phyloP scores from a whole-genome alignment of 2,113 vertebrate genomes.

The Motacilla tschutschensis region DNA sequence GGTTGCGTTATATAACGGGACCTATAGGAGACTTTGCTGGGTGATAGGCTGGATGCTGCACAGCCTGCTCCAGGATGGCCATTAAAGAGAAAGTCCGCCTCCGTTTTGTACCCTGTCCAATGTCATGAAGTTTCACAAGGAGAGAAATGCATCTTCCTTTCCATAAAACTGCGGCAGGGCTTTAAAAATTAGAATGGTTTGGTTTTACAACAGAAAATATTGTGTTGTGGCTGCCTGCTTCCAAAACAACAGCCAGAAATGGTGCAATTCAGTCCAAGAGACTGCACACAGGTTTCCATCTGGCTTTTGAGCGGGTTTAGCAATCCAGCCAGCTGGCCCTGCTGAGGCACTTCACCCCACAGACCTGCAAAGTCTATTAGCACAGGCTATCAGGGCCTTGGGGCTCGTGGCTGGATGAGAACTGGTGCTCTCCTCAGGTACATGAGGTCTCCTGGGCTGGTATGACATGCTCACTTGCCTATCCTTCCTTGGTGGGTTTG shows the following conservation, averaged over 20 bases:
- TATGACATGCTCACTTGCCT: not conserved
- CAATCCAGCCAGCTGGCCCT: not conserved
- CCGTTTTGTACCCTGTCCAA: not conserved
- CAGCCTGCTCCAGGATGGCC: not conserved
- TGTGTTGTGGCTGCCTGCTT: not conserved
- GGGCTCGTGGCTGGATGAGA: not conserved
- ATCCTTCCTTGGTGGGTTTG: not conserved
- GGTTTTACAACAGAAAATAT: not conserved
- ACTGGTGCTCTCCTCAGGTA: not conserved
- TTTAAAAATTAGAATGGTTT: not conserved
- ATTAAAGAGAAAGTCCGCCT: constrained; percentile 23
- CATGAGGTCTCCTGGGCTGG: not conserved
- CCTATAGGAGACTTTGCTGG: not conserved
- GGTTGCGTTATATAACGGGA: constrained; percentile 16
- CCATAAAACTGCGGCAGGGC: not conserved
- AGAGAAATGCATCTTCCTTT: not conserved
- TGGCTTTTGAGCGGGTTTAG: not conserved
- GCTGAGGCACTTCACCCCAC: not conserved
- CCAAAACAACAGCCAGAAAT: not conserved
- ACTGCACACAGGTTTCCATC: not conserved
- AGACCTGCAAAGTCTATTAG: not conserved
- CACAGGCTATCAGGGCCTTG: not conserved
- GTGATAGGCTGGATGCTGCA: not conserved
- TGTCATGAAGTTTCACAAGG: not conserved
- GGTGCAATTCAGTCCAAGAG: not conserved